These are phyloP conservation scores for Eulemur coronatus DNA, from an alignment of 2,797 vertebrate species.

Conservation along the genomic window DNA sequence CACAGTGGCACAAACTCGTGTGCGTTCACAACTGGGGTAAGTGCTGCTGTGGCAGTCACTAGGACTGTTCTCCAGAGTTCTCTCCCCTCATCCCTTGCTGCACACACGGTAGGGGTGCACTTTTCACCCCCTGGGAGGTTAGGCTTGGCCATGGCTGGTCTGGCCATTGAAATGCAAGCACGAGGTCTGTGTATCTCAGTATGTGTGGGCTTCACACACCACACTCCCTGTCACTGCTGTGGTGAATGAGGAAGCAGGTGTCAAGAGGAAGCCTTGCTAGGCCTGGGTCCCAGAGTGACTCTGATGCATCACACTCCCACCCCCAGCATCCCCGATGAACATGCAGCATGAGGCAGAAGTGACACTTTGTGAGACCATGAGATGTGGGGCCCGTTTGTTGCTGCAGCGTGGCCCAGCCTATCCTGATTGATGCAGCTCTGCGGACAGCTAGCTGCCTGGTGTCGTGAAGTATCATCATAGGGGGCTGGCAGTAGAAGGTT, in stretches of 20 bases:
- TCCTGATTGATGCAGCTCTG: not conserved
- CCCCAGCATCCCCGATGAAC: accelerated
- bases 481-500: not conserved
- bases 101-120: not conserved
- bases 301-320: accelerated
- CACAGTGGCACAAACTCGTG: not conserved
- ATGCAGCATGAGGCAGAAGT: not conserved
- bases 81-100: not conserved
- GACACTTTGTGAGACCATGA: not conserved
- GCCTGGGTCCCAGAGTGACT: not conserved
- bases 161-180: not conserved
- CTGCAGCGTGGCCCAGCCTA: not conserved
- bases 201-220: not conserved
- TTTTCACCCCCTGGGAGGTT: not conserved
- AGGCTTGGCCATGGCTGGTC: not conserved
- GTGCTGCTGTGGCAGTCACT: accelerated
- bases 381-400: not conserved
- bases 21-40: not conserved
- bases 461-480: accelerated
- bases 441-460: accelerated
- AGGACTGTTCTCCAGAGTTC: not conserved
- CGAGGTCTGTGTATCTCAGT: not conserved
- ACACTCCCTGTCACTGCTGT: no score
- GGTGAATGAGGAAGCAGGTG: accelerated
- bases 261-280: not conserved